Evolutionary conservation across 2,888 invertebrate species (phyloP).

Genomic region (Scrobipalpa atriplicella): DNA sequence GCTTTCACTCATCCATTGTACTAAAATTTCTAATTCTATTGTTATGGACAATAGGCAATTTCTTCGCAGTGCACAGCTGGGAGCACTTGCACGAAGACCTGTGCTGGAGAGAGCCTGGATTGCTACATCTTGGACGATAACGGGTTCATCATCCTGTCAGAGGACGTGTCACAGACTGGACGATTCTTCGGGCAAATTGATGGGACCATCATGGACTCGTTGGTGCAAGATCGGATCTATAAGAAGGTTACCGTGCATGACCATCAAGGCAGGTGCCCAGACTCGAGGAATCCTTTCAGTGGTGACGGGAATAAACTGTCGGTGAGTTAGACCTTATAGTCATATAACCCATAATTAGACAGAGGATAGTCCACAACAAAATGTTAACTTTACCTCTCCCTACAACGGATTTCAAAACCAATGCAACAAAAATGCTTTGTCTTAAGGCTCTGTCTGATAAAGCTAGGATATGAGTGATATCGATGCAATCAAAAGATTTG

Average conservation of each 20-base stretch:
- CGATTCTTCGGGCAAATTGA: conserved; percentile 97
- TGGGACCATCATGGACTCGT: conserved; percentile 96
- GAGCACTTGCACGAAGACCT: conserved; percentile 90
- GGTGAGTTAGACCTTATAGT: too few relatives aligned
- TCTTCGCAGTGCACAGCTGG: conserved; percentile 86
- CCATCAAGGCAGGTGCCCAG: conserved; percentile 93
- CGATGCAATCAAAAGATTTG: too few relatives aligned
- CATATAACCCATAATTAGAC: too few relatives aligned
- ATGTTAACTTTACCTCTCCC: too few relatives aligned
- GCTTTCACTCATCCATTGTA: neutral
- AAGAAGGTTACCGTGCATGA: conserved; percentile 94
- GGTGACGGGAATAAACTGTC: conserved; percentile 68
- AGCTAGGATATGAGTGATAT: too few relatives aligned
- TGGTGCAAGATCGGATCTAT: conserved; percentile 95
- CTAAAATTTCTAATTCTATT: neutral
- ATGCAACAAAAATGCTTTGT: too few relatives aligned
- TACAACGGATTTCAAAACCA: too few relatives aligned
- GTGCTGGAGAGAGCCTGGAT: conserved; percentile 93
- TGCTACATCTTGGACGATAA: conserved; percentile 97
- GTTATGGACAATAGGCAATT: neutral
- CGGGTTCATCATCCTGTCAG: conserved; percentile 96
- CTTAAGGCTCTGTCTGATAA: too few relatives aligned
- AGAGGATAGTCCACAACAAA: too few relatives aligned
- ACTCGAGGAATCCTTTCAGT: conserved; percentile 85
- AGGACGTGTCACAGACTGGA: conserved; percentile 93